Evolutionary conservation across 2,113 vertebrate genomes (phyloP).

Genomic region (Rhinolophus ferrumequinum): DNA sequence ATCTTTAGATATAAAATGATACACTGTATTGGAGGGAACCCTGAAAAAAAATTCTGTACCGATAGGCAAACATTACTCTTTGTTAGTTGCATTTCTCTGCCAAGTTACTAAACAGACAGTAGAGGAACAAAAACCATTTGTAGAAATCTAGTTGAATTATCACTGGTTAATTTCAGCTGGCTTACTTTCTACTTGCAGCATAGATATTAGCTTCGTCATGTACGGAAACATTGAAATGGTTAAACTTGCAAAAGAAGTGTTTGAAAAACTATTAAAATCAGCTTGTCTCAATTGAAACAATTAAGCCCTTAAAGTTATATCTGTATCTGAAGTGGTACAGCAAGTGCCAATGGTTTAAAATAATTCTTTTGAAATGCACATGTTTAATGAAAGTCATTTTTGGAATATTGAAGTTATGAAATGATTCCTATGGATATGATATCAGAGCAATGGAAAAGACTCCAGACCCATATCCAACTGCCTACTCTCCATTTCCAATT

Average conservation of each 20-base stretch:
- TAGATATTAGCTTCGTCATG: not conserved
- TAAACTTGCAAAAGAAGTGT: slow-evolving; percentile 33
- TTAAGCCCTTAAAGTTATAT: slow-evolving; percentile 48
- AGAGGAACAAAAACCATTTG: slow-evolving; percentile 36
- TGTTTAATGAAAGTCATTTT: slow-evolving; percentile 48
- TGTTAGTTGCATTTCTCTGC: not conserved
- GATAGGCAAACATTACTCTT: not conserved
- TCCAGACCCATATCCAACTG: not conserved
- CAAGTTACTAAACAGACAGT: slow-evolving; percentile 13
- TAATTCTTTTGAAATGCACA: slow-evolving; percentile 44
- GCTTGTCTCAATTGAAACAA: slow-evolving; percentile 3
- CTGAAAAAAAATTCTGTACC: not conserved
- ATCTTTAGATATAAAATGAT: slow-evolving; percentile 22
- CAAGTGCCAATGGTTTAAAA: slow-evolving; percentile 56
- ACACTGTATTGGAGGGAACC: not conserved
- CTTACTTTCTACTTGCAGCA: not conserved
- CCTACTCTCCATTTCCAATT: not conserved
- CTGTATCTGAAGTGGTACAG: slow-evolving; percentile 10
- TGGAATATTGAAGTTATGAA: slow-evolving; percentile 48
- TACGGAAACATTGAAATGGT: slow-evolving; percentile 19
- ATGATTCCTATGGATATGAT: slow-evolving; percentile 19
- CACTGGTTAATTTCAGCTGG: not conserved
- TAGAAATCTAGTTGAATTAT: not conserved
- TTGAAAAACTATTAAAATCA: slow-evolving; percentile 27
- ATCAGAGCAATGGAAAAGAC: not conserved